Evolutionary conservation across 1,140 invertebrate genomes (phyloP).

Genomic region (Episyrphus balteatus): DNA sequence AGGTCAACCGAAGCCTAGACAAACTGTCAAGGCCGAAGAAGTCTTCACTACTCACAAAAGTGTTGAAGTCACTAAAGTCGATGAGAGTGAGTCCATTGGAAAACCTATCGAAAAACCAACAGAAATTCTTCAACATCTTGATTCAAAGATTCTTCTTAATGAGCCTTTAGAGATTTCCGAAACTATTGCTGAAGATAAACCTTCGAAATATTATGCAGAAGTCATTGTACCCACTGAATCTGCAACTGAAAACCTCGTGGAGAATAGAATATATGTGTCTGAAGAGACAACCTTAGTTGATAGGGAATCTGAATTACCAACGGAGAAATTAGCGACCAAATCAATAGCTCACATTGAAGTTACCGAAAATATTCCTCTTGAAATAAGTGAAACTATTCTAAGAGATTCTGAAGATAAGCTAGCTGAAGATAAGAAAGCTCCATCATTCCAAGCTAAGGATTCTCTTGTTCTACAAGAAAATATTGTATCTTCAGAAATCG

Average conservation of each 20-base stretch:
- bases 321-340: constrained; percentile 14
- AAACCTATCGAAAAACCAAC: no score
- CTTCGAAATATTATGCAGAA: constrained; percentile 65
- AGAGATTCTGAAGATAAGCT: no score
- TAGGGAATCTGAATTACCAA: constrained; percentile 19
- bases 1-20: no score
- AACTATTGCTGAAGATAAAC: constrained; percentile 56
- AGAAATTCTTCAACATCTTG: no score
- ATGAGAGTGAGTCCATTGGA: no score
- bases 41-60: background rate
- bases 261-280: constrained; percentile 49
- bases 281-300: no score
- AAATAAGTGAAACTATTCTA: background rate
- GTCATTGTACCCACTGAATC: constrained; percentile 66
- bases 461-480: no score
- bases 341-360: constrained; percentile 12
- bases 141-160: background rate
- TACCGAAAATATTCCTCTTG: constrained; percentile 10
- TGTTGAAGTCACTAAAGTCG: background rate
- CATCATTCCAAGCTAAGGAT: no score
- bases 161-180: constrained; percentile 55
- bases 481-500: no score
- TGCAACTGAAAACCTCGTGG: constrained; percentile 48
- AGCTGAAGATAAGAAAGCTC: no score
- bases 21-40: background rate